A percentile compares a stretch with the other conserved stretches of the same genome.
Conservation (phyloP, 2,888 invertebrate species). For the Calliscelio sp. region DNA sequence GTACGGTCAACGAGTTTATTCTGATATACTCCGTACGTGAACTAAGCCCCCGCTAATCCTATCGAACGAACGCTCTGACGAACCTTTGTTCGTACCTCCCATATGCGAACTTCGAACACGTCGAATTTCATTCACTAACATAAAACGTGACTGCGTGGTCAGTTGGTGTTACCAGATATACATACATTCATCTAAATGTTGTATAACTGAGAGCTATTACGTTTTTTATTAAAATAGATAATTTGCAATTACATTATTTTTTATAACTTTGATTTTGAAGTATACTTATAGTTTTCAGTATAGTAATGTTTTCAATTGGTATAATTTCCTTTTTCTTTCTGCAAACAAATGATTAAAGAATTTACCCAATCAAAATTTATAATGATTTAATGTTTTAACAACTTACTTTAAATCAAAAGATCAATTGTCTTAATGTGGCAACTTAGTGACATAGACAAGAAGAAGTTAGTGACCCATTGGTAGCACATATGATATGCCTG, state of each 20-base stretch:
- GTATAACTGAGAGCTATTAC: too few species aligned
- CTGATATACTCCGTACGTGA: conserved; percentile 70
- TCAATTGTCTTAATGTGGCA: conserved; percentile 16
- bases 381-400: too few species aligned
- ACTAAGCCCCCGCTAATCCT: conserved; percentile 81
- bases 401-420: conserved; percentile 3
- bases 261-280: too few species aligned
- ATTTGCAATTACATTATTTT: too few species aligned
- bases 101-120: conserved; percentile 54
- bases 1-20: conserved; percentile 75
- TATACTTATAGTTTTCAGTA: too few species aligned
- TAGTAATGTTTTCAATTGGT: too few species aligned
- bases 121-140: conserved; percentile 63
- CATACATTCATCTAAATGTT: too few species aligned
- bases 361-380: too few species aligned
- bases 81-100: conserved; percentile 75
- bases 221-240: too few species aligned
- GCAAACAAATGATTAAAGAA: too few species aligned
- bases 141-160: conserved; percentile 71
- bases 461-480: conserved; percentile 62
- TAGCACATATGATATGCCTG: conserved; percentile 64
- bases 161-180: conserved; percentile 73
- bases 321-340: too few species aligned
- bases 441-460: conserved; percentile 38
- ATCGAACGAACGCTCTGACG: conserved; percentile 80